These are phyloP conservation scores for Notarius quadriscutis DNA, from an alignment of 2,113 vertebrate genomes.

Conservation along the genomic window DNA sequence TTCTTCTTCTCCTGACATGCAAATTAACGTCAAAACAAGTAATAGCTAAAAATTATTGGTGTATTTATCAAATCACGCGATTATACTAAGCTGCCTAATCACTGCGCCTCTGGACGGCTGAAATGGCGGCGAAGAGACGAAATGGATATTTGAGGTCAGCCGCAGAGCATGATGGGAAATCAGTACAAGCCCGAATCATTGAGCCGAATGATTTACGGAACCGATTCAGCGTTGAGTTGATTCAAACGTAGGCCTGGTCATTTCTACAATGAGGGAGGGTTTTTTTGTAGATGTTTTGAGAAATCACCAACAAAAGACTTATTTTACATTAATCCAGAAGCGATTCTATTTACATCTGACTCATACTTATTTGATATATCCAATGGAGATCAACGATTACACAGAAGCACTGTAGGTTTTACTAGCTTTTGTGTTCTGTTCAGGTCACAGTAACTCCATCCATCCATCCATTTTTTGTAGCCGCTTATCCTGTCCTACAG, in stretches of 20 bases:
- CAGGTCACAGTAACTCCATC: no score
- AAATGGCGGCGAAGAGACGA: slow-evolving; percentile 49
- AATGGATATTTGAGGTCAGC: slow-evolving; percentile 19
- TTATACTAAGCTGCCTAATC: accelerated
- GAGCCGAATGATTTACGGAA: background rate
- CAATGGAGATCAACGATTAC: no score
- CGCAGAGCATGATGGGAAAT: slow-evolving; percentile 30
- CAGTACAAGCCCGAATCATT: background rate
- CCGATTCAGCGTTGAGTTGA: background rate
- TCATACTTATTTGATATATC: no score
- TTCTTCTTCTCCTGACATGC: background rate
- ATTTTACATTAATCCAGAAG: no score
- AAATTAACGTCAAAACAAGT: background rate
- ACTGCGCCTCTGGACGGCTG: background rate
- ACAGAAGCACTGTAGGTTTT: no score
- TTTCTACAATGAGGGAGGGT: background rate
- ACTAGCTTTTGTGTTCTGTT: no score
- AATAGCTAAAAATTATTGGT: background rate
- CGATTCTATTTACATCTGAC: no score
- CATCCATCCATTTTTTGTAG: no score
- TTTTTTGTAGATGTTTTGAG: no score
- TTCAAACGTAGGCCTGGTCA: background rate
- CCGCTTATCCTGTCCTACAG: no score
- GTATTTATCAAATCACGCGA: background rate
- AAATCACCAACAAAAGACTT: no score